Conservation (phyloP, 92 coral and sea anemone genomes). For the Actinostola sp. region DNA sequence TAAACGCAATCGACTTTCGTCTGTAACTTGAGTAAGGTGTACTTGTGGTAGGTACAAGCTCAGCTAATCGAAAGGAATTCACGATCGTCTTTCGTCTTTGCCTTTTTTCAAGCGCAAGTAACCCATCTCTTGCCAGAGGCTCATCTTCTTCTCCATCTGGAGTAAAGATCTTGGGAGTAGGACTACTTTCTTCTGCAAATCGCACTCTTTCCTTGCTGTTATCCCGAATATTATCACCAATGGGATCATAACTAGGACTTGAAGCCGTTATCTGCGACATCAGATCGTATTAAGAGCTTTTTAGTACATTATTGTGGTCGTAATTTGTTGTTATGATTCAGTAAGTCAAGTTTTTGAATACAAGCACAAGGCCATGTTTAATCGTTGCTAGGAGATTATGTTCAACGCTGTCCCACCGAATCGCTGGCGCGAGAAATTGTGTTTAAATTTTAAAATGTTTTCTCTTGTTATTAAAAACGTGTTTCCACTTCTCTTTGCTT, state of each 20-base stretch:
- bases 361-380: background rate
- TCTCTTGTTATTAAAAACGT: no score
- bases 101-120: slow-evolving; percentile 69
- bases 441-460: no score
- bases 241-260: background rate
- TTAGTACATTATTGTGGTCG: slow-evolving; percentile 17
- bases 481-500: no score
- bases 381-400: slow-evolving; percentile 1
- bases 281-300: slow-evolving; percentile 11
- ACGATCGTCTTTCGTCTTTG: slow-evolving; percentile 83
- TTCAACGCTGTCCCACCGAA: background rate
- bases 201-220: background rate
- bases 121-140: slow-evolving; percentile 36
- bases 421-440: background rate
- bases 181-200: background rate
- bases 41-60: slow-evolving; percentile 74
- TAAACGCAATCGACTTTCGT: slow-evolving; percentile 77
- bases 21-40: slow-evolving; percentile 81
- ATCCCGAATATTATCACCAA: background rate
- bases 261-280: slow-evolving; percentile 16
- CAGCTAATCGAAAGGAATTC: slow-evolving; percentile 92
- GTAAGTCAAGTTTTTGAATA: slow-evolving; percentile 23
- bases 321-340: slow-evolving; percentile 21
- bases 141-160: slow-evolving; percentile 55
- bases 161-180: background rate